phyloP scores from a whole-genome alignment of 2,797 vertebrate genomes.

The Benthosema pterotum region DNA sequence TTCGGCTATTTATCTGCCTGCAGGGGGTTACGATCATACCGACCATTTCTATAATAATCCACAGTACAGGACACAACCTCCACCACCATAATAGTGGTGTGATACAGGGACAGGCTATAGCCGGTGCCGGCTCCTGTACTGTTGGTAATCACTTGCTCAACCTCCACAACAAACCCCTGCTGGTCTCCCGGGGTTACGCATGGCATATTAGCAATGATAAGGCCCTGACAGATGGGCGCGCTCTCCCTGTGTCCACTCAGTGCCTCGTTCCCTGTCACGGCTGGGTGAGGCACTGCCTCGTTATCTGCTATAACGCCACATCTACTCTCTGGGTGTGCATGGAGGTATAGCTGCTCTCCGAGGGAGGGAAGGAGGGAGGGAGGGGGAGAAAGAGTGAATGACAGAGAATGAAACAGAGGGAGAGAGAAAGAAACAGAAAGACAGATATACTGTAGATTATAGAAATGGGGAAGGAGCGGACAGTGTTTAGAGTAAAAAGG shows the following conservation, averaged over 20 bases:
- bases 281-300: constrained; percentile 40
- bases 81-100: neutral
- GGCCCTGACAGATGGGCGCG: constrained; percentile 59
- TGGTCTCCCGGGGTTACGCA: constrained; percentile 54
- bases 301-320: constrained; percentile 63
- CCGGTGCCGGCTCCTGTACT: constrained; percentile 43
- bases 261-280: constrained; percentile 47
- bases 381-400: constrained; percentile 10
- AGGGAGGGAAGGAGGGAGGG: constrained; percentile 3
- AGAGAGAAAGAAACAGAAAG: constrained; percentile 9
- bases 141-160: constrained; percentile 50
- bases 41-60: no score
- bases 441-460: no score
- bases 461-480: neutral
- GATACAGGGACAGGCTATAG: constrained; percentile 14
- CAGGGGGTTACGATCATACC: no score
- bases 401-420: constrained; percentile 3
- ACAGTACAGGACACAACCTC: no score
- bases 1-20: no score
- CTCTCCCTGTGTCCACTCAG: constrained; percentile 40
- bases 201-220: constrained; percentile 47
- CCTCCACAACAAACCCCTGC: constrained; percentile 55
- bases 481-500: no score
- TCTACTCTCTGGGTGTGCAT: constrained; percentile 33
- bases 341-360: constrained; percentile 19